Percentiles rank a stretch among this genome's conserved stretches.
Conservation (phyloP, 2,113 vertebrate genomes). For the Nothobranchius kuhntae region DNA sequence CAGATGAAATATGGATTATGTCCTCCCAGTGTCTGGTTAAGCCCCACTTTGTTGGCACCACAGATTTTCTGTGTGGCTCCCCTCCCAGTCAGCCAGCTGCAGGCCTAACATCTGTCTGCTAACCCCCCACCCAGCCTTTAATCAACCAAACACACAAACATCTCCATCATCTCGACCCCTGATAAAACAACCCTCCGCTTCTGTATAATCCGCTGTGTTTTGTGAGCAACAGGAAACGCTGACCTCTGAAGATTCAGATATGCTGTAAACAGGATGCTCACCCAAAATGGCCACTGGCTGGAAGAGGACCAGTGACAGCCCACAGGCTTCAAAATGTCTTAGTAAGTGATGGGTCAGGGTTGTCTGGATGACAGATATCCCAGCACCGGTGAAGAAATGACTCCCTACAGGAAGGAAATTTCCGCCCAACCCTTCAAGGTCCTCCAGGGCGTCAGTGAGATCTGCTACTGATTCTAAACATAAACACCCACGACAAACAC, state of each 20-base stretch:
- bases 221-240: slow-evolving; percentile 63
- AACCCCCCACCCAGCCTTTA: slow-evolving; percentile 51
- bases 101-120: slow-evolving; percentile 61
- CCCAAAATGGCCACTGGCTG: slow-evolving; percentile 52
- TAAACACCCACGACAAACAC: not conserved
- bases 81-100: slow-evolving; percentile 67
- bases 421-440: slow-evolving; percentile 38
- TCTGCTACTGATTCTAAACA: not conserved
- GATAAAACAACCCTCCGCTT: slow-evolving; percentile 16
- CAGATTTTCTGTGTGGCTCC: slow-evolving; percentile 55
- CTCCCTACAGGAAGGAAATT: slow-evolving; percentile 58
- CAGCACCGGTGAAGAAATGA: slow-evolving; percentile 25
- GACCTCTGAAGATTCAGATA: slow-evolving; percentile 50
- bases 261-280: slow-evolving; percentile 66
- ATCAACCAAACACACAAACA: slow-evolving; percentile 53
- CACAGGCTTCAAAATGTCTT: slow-evolving; percentile 26
- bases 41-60: slow-evolving; percentile 56
- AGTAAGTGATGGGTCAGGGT: slow-evolving; percentile 36
- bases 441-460: slow-evolving; percentile 30
- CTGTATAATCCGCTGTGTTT: slow-evolving; percentile 21
- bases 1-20: slow-evolving; percentile 77
- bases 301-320: slow-evolving; percentile 39
- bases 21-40: slow-evolving; percentile 66
- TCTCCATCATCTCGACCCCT: slow-evolving; percentile 28
- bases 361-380: slow-evolving; percentile 54